Conservation (phyloP, 2,797 vertebrate species). For the Adelosebastes latens region DNA sequence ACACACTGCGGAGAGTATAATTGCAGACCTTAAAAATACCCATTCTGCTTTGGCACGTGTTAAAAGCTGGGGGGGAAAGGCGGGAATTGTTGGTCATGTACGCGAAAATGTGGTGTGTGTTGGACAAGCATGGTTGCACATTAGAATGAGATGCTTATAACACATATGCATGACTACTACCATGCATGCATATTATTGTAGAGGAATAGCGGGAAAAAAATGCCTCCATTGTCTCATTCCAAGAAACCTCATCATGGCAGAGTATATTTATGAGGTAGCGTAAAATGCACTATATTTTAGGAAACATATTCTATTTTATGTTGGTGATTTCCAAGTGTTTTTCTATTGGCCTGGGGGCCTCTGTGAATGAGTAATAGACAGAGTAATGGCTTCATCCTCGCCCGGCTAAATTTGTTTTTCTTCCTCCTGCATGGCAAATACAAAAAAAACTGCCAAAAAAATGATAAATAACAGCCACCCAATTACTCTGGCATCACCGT, state of each 20-base stretch:
- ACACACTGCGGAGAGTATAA: slow-evolving; percentile 76
- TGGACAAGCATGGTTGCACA: slow-evolving; percentile 46
- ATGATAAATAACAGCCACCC: slow-evolving; percentile 74
- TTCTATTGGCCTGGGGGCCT: slow-evolving; percentile 73
- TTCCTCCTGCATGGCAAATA: slow-evolving; percentile 66
- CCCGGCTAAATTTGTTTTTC: slow-evolving; percentile 76
- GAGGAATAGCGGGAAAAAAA: slow-evolving; percentile 25
- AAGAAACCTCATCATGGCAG: slow-evolving; percentile 67
- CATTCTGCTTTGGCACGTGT: slow-evolving; percentile 71
- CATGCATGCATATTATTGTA: slow-evolving; percentile 43
- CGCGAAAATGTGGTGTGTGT: slow-evolving; percentile 36
- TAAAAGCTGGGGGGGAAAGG: slow-evolving; percentile 41
- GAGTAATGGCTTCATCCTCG: slow-evolving; percentile 76
- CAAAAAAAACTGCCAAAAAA: slow-evolving; percentile 59
- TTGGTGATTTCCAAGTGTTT: slow-evolving; percentile 77
- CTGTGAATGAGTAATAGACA: slow-evolving; percentile 79
- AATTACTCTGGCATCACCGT: slow-evolving; percentile 78
- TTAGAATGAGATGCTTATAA: slow-evolving; percentile 58
- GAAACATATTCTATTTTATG: slow-evolving; percentile 75
- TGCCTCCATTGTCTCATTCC: slow-evolving; percentile 61
- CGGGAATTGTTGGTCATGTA: slow-evolving; percentile 39
- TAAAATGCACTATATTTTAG: slow-evolving; percentile 71
- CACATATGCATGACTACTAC: slow-evolving; percentile 42
- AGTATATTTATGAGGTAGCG: slow-evolving; percentile 67
- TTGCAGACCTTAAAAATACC: slow-evolving; percentile 77